Percentiles rank a stretch among this genome's conserved stretches.
Evolutionary conservation across 2,113 vertebrate species (phyloP).

Genomic region (Upupa epops): DNA sequence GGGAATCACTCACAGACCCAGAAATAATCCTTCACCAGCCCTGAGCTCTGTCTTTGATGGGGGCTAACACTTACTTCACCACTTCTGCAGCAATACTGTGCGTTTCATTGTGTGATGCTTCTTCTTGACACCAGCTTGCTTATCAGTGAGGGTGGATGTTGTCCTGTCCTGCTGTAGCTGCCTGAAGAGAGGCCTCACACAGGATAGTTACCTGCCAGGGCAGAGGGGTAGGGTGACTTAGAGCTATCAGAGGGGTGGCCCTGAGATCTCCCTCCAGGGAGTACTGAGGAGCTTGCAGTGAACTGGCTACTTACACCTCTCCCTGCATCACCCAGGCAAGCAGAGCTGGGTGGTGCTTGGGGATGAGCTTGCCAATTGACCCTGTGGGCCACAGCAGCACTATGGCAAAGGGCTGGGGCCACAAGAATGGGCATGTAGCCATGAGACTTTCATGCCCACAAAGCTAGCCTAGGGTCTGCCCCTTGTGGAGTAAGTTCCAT

Average conservation of each 20-base stretch:
- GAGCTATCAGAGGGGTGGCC: not conserved
- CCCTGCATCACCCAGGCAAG: not conserved
- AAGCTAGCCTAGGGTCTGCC: not conserved
- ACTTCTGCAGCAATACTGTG: not conserved
- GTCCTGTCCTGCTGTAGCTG: not conserved
- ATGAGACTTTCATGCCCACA: not conserved
- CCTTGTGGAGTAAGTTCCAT: not conserved
- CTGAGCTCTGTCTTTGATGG: not conserved
- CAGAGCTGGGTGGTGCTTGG: not conserved
- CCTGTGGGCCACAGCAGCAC: not conserved
- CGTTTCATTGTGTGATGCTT: fast-evolving
- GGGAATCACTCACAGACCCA: conserved; percentile 6
- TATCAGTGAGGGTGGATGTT: not conserved
- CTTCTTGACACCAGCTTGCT: not conserved
- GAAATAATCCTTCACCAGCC: conserved; percentile 5
- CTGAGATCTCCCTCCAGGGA: not conserved
- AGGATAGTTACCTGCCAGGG: not conserved
- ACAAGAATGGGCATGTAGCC: not conserved
- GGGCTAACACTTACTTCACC: not conserved
- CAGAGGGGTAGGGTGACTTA: not conserved
- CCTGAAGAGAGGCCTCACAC: not conserved
- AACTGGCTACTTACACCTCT: not conserved
- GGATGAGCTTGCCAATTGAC: not conserved
- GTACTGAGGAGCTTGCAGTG: not conserved
- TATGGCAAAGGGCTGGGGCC: not conserved